phyloP scores from a whole-genome alignment of 2,797 vertebrate species.

The Lates japonicus region DNA sequence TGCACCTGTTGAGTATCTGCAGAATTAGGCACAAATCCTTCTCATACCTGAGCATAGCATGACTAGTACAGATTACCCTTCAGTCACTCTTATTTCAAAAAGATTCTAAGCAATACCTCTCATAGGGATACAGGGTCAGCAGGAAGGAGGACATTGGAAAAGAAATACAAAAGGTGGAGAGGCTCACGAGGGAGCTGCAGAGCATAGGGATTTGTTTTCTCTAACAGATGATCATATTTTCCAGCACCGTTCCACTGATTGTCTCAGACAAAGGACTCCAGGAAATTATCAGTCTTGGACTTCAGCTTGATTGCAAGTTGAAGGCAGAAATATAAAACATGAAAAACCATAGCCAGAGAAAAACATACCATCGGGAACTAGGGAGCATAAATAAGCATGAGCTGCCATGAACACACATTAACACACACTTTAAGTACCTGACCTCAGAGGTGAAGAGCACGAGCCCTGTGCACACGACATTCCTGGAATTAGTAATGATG shows the following conservation, averaged over 20 bases:
- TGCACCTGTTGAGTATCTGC: constrained; percentile 19
- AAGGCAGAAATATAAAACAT: constrained; percentile 1
- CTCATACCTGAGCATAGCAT: constrained; percentile 1
- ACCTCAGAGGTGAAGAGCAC: constrained; percentile 23
- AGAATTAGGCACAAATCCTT: constrained; percentile 29
- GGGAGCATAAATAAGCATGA: background rate
- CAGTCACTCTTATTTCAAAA: background rate
- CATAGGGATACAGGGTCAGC: background rate
- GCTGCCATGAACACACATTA: constrained; percentile 23
- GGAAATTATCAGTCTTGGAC: constrained; percentile 26
- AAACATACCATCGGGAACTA: background rate
- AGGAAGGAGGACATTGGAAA: background rate
- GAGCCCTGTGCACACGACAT: constrained; percentile 9
- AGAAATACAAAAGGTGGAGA: background rate
- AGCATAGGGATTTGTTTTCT: constrained; percentile 20
- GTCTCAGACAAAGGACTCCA: constrained; percentile 18
- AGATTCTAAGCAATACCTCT: background rate
- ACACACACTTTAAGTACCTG: background rate
- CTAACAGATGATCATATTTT: constrained; percentile 34
- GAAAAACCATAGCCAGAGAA: background rate
- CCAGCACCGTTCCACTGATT: constrained; percentile 14
- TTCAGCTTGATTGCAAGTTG: constrained; percentile 15
- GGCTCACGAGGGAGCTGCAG: constrained; percentile 4
- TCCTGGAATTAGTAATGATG: constrained; percentile 38
- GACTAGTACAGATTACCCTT: constrained; percentile 22